Base-by-base conservation (phyloP, 2,113 vertebrate genomes). In the Campylomormyrus tamandua region DNA sequence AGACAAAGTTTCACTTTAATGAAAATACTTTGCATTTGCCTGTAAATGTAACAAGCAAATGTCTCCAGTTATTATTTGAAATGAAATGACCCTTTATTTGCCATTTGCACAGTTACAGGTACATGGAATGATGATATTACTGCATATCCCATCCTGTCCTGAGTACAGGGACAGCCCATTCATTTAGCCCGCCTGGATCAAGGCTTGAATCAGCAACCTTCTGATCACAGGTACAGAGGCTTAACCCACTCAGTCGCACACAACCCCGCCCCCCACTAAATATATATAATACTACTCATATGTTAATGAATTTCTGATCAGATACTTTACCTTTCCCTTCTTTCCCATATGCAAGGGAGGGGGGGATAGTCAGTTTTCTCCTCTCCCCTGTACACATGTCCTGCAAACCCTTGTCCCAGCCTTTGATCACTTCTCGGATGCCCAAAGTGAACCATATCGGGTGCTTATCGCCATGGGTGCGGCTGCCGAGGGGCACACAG, bases 381-480 rank as follows among this genome's bases (percentile, higher is more conserved):
- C 97, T 97, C 92, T 99, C 98, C 92, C 98, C 98, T 17, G 95
- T 91, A 93, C 98, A 99, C 98, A 99, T 99, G 88, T 96, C 93
- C 92, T 96, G 95, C 91, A 99, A 93, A 88, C 98, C 98, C 91
- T 95, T 98, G 93, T 99, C 98, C 98, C 98, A 99, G 88, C 98
- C 98, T 93, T 95, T 96, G 90, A 99, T 95, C 70, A 95, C 97
- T 94, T 99, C 98, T 92, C 91, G 93, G 90, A 97, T 96, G 89
- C 98, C 98, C 93, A 99, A 95, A 0, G 97, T 99, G 93, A 99
- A 98, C 98, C 98, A 99, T 46, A 98, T 96, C 62, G 98, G 97
- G 31, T 98, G 97, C 21, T 95, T 96, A 90, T 98, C 97, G 88
- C 98, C 98, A 56, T 97, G 92, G 88, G 94, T 94, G 92, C 97